These are phyloP conservation scores for Salvelinus fontinalis DNA, from an alignment of 2,113 vertebrate species.

Conservation along the genomic window DNA sequence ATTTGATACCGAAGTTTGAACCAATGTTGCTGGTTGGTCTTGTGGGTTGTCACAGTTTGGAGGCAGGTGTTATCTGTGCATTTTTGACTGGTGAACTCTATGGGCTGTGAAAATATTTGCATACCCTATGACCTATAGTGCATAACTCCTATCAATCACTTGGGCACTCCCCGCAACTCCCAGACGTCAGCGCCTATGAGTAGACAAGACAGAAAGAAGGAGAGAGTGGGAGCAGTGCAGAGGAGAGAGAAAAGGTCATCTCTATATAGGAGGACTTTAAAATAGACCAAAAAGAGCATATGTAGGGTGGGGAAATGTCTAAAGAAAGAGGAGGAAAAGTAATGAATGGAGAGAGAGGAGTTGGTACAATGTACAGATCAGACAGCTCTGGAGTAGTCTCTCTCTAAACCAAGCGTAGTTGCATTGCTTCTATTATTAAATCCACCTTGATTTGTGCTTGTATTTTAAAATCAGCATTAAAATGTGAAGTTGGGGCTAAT, in stretches of 20 bases:
- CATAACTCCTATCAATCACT: conserved; percentile 63
- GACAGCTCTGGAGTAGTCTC: conserved; percentile 52
- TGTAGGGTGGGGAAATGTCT: conserved; percentile 55
- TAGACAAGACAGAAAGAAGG: conserved; percentile 69
- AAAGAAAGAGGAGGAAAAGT: conserved; percentile 64
- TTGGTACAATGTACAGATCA: conserved; percentile 64
- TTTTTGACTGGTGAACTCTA: conserved; percentile 68
- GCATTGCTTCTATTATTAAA: conserved; percentile 60
- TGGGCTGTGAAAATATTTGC: conserved; percentile 63
- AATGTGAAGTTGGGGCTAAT: conserved; percentile 60
- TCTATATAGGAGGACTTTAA: conserved; percentile 42
- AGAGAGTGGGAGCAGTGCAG: conserved; percentile 44
- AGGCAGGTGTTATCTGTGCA: conserved; percentile 72
- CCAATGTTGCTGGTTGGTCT: conserved; percentile 71
- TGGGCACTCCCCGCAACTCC: conserved; percentile 49
- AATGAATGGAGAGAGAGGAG: conserved; percentile 61
- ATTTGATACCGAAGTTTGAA: conserved; percentile 59
- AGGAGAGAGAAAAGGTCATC: conserved; percentile 35
- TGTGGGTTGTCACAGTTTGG: conserved; percentile 69
- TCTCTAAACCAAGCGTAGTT: conserved; percentile 65
- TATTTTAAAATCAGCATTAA: conserved; percentile 61
- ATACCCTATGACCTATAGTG: conserved; percentile 65
- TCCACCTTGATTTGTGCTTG: conserved; percentile 71
- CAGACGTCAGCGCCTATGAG: conserved; percentile 64
- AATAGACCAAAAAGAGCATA: conserved; percentile 41